Evolutionary conservation across 2,113 vertebrate genomes (phyloP), one percentile per base, ranked within the genome.

Genomic region (Trinectes maculatus): DNA sequence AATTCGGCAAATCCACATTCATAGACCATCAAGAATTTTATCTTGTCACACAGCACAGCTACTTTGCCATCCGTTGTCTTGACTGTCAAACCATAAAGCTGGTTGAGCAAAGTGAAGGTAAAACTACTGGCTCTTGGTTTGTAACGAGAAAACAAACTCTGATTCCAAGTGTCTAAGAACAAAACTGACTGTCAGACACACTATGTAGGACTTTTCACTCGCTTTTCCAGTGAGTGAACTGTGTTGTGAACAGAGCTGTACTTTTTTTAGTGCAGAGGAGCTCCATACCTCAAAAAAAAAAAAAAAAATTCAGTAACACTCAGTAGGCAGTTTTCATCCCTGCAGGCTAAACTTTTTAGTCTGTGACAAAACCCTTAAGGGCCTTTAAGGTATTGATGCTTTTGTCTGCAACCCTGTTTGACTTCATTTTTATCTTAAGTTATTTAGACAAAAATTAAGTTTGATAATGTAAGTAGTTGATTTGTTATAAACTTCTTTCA

Each of bases 381-480:
- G 28, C 37, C 58, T 80, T 74, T 19, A 72, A 68, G 65, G 47
- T 28, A 53, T n/a, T 13, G 42, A n/a, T 65, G 19, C 55, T 71
- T 74, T 39, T 46, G 26, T 24, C 22, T 39, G 4, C 36, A 31
- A 53, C 13, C 11, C 26, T 62, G 1, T 49, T 39, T 47, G 15
- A 1, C 3, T 29, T 24, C 5, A 6, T 25, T 4, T 51, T 1
- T 13, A 3, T 44, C 8, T 1, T 26, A 58, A 9, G 40, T 19
- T 37, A 16, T 39, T 28, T 21, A 36, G 21, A 3, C 28, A n/a
- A n/a, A n/a, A n/a, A n/a, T n/a, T n/a, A n/a, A 16, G 18, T 63
- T 39, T 29, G 11, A 42, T 25, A 18, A 11, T 64, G 6, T 43
- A 58, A 13, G 29, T 18, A 10, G 8, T 22, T 43, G 19, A 42